Conservation (phyloP, 2,113 vertebrate species). For the Pseudois nayaur region DNA sequence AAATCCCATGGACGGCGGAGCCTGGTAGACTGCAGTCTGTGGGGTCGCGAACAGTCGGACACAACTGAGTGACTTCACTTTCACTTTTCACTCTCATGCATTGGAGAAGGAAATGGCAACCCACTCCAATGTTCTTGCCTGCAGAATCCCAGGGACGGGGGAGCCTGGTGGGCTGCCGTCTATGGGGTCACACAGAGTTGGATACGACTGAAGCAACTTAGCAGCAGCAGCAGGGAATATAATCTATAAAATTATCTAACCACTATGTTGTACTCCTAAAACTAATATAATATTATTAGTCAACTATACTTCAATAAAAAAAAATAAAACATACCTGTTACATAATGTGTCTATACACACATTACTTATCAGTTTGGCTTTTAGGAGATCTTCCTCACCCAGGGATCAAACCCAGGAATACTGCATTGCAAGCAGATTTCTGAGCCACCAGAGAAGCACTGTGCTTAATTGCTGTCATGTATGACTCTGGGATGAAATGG, state of each 20-base stretch:
- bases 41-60: fast-evolving
- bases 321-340: not conserved
- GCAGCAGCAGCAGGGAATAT: not conserved
- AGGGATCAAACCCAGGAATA: not conserved
- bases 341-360: not conserved
- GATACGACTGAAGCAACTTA: too few relatives aligned
- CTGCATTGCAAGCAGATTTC: not conserved
- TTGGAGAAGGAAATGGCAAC: too few relatives aligned
- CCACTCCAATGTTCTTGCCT: too few relatives aligned
- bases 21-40: too few relatives aligned
- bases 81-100: too few relatives aligned
- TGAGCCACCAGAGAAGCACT: not conserved
- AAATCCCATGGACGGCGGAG: too few relatives aligned
- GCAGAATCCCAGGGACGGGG: too few relatives aligned
- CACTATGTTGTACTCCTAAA: not conserved
- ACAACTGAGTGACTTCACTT: too few relatives aligned
- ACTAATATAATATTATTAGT: not conserved
- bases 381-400: not conserved
- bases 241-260: not conserved
- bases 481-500: not conserved
- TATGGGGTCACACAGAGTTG: too few relatives aligned
- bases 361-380: not conserved
- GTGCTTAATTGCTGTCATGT: not conserved
- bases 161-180: too few relatives aligned
- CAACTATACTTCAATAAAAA: not conserved